Conservation (phyloP, 2,888 invertebrate species). For the Aphidius colemani region DNA sequence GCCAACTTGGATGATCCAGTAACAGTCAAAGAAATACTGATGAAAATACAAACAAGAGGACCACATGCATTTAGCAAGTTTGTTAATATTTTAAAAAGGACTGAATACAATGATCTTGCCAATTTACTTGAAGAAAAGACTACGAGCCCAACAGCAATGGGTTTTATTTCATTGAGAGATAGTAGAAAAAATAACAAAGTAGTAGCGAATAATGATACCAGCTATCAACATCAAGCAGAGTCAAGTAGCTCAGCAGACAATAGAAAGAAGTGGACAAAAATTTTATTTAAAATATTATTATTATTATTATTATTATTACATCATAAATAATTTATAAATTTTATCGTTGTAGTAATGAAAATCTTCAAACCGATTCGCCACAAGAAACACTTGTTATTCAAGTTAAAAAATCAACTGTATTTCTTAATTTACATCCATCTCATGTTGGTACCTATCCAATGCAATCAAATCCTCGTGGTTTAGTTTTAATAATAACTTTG, state of each 20-base stretch:
- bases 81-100: conserved; percentile 43
- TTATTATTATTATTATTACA: too few species aligned
- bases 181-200: conserved; percentile 7
- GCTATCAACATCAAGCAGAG: background rate
- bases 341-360: too few species aligned
- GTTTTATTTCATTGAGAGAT: background rate
- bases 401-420: conserved; percentile 45
- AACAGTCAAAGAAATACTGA: conserved; percentile 43
- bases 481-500: conserved; percentile 53
- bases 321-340: too few species aligned
- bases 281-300: too few species aligned
- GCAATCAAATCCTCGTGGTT: conserved; percentile 53
- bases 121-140: conserved; percentile 36
- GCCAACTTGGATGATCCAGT: conserved; percentile 31
- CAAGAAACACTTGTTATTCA: conserved; percentile 41
- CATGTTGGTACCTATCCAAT: conserved; percentile 43
- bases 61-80: conserved; percentile 51
- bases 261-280: too few species aligned
- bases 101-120: conserved; percentile 42
- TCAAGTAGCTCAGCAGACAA: too few species aligned
- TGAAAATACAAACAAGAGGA: conserved; percentile 51
- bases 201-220: conserved; percentile 1
- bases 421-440: conserved; percentile 36
- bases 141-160: background rate
- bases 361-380: too few species aligned